These are phyloP conservation scores for Pantelozetes paolii DNA, from an alignment of 2,888 invertebrate genomes.

Conservation along the genomic window DNA sequence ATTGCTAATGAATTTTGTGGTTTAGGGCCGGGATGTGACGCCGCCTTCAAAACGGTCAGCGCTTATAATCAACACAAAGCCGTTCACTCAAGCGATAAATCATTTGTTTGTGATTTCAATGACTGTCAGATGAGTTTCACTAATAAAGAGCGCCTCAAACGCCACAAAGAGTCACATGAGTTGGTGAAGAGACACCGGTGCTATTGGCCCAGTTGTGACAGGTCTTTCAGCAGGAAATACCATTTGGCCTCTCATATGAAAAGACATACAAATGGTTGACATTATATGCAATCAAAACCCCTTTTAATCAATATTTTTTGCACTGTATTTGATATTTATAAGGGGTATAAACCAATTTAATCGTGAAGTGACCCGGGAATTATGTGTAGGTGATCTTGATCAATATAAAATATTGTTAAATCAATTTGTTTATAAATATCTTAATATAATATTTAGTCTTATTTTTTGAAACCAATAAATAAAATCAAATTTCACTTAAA, in stretches of 20 bases:
- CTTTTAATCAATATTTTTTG: too few relatives aligned
- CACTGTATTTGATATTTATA: too few relatives aligned
- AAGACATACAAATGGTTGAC: not conserved
- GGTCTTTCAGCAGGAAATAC: not conserved
- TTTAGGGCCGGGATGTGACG: not conserved
- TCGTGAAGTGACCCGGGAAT: too few relatives aligned
- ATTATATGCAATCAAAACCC: too few relatives aligned
- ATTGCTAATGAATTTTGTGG: too few relatives aligned
- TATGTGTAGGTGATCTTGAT: too few relatives aligned
- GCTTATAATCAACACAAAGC: not conserved
- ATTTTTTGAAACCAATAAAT: too few relatives aligned
- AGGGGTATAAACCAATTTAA: too few relatives aligned
- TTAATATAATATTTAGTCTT: too few relatives aligned
- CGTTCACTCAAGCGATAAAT: not conserved
- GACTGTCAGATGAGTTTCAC: not conserved
- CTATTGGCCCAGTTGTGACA: not conserved
- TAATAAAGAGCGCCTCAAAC: not conserved
- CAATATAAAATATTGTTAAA: too few relatives aligned
- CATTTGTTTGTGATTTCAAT: not conserved
- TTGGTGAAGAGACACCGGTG: not conserved
- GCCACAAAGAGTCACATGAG: not conserved
- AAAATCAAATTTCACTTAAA: too few relatives aligned
- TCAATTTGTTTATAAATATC: too few relatives aligned
- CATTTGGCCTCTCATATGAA: not conserved
- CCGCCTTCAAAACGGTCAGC: not conserved